Evolutionary conservation across 2,797 vertebrate genomes (phyloP).

Genomic region (Alfaro cultratus): DNA sequence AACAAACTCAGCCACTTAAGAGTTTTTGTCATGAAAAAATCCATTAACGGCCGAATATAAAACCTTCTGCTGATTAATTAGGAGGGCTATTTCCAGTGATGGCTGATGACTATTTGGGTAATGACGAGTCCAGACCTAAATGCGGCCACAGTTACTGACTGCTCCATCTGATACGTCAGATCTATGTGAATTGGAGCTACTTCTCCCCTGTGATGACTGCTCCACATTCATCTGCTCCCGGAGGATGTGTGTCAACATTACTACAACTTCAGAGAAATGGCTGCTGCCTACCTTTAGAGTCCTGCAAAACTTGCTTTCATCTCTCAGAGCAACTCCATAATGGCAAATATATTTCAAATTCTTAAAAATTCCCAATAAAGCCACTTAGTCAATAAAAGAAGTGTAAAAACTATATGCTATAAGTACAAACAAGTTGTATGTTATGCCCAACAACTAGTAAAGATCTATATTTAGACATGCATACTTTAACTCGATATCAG

Average conservation of each 20-base stretch:
- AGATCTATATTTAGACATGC: background rate
- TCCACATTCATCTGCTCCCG: constrained; percentile 68
- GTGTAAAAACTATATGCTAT: background rate
- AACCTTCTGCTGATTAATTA: constrained; percentile 55
- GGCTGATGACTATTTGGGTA: constrained; percentile 48
- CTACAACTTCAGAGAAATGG: constrained; percentile 29
- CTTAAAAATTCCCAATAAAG: constrained; percentile 3
- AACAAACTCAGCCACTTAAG: constrained; percentile 19
- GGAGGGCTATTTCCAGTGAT: constrained; percentile 61
- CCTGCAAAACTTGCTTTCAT: constrained; percentile 15
- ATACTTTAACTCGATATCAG: constrained; percentile 6
- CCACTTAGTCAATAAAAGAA: background rate
- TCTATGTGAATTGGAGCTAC: constrained; percentile 64
- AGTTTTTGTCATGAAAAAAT: constrained; percentile 37
- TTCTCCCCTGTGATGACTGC: constrained; percentile 66
- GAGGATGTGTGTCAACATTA: constrained; percentile 42
- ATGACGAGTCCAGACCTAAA: constrained; percentile 60
- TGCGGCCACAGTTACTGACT: constrained; percentile 55
- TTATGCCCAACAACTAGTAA: background rate
- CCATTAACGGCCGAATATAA: constrained; percentile 39
- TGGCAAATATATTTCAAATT: background rate
- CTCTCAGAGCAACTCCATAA: background rate
- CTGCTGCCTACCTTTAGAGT: constrained; percentile 26
- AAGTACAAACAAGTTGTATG: background rate
- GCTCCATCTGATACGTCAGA: constrained; percentile 48